Evolutionary conservation across 2,888 invertebrate species (phyloP).

Genomic region (Apamea epomidion): DNA sequence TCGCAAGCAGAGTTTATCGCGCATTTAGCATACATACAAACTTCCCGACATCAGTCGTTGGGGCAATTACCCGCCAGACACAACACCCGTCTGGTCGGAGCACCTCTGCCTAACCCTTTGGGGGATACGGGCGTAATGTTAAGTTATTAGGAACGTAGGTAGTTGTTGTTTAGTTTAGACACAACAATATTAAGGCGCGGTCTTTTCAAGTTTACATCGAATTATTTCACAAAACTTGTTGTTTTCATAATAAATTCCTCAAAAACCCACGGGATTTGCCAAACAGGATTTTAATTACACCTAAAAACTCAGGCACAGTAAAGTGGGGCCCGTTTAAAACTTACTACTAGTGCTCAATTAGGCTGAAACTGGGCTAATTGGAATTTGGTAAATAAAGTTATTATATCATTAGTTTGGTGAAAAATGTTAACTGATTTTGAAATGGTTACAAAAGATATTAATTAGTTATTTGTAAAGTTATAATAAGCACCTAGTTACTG

Average conservation of each 20-base stretch:
- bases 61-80: too few relatives aligned
- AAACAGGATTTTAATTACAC: slow-evolving; percentile 34
- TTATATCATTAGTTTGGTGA: neutral
- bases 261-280: neutral
- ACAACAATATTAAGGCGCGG: neutral
- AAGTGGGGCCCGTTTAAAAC: slow-evolving; percentile 24
- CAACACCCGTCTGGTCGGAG: too few relatives aligned
- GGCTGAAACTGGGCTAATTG: slow-evolving; percentile 38
- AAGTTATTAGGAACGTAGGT: neutral
- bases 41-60: too few relatives aligned
- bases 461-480: neutral
- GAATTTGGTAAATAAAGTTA: slow-evolving; percentile 9
- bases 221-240: neutral
- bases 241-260: neutral
- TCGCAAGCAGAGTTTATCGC: too few relatives aligned
- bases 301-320: slow-evolving; percentile 27
- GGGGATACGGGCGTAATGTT: neutral
- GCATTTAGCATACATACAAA: too few relatives aligned
- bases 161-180: neutral
- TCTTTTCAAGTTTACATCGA: neutral
- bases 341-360: slow-evolving; percentile 21
- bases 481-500: too few relatives aligned
- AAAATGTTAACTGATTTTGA: neutral
- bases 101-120: too few relatives aligned
- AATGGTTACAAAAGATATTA: neutral